Evolutionary conservation across 1,140 invertebrate genomes (phyloP), one percentile per base, ranked within the genome.

Genomic region (Pteromalus puparum): DNA sequence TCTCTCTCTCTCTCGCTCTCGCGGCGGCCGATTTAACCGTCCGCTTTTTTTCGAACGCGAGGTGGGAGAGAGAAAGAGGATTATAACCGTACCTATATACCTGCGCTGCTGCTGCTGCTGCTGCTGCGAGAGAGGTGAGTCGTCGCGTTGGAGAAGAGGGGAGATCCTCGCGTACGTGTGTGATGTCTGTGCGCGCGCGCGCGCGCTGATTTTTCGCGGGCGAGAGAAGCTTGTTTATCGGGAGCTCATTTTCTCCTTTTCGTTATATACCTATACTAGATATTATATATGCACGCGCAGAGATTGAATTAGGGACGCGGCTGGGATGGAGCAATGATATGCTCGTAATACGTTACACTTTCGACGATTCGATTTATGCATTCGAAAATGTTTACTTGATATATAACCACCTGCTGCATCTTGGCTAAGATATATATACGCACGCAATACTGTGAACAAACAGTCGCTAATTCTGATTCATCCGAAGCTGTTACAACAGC

Each of bases 11-110:
- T 61, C 18, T 3, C 65, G 28, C 76, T 13, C 38, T 15, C 38
- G 53, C 30, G 30, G 72, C 72, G 74, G 34, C 38, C 76, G 75
- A 83, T 83, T 83, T 65, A 83, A 83, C 81, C 81, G 81, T 77
- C 61, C 61, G 61, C 24, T 77, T 26, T 53, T 26, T 53, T 77
- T 26, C 24, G 38, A 26, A 18, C 13, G 24, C 61, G 75, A 74
- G 77, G 74, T 65, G 83, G 73, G 79, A 86, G 46, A 70, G 86
- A 81, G 81, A n/a, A n/a, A 4, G 80, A 61, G 24, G 34, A 78
- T 30, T n/a, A 61, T 38, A 38, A 30, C 26, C 72, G 67, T 70
- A n/a, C n/a, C n/a, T n/a, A 28, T 30, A 30, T 28, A 70, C 67
- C 24, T 70, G 67, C 24, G 67, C 24, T 34, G 30, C 30, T 34